Conservation (phyloP, 2,888 invertebrate genomes). For the Volucella inanis region DNA sequence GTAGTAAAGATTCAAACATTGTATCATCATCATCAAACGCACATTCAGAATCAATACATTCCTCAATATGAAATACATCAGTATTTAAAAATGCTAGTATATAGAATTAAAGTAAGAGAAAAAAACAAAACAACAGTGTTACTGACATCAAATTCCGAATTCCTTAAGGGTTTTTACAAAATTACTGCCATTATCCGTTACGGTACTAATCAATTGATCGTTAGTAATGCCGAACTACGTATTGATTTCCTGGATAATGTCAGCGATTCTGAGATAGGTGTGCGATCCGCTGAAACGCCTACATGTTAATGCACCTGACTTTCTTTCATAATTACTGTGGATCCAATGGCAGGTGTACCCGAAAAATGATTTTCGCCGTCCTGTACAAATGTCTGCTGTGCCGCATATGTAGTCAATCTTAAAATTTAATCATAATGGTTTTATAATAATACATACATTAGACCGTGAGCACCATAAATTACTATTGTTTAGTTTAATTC, state of each 20-base stretch:
- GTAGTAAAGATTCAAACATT: too few species aligned
- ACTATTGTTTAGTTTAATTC: background rate
- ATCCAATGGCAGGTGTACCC: constrained; percentile 37
- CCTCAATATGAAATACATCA: background rate
- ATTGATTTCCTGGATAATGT: constrained; percentile 1
- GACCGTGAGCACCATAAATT: background rate
- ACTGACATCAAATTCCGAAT: constrained; percentile 2
- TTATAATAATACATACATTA: background rate
- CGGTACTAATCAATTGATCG: background rate
- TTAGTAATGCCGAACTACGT: background rate
- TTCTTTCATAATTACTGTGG: constrained; percentile 20
- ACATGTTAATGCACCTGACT: constrained; percentile 25
- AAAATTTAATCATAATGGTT: background rate
- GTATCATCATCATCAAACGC: too few species aligned
- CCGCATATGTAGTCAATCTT: constrained; percentile 3
- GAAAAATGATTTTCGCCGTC: constrained; percentile 1
- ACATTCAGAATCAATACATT: constrained; percentile 17
- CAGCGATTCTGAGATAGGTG: constrained; percentile 6
- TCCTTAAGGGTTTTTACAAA: too few species aligned
- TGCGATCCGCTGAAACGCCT: background rate
- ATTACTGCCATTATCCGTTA: constrained; percentile 1
- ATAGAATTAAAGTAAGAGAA: background rate
- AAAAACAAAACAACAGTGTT: background rate
- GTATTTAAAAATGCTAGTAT: constrained; percentile 5
- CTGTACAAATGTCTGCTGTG: constrained; percentile 24